Evolutionary conservation across 2,888 invertebrate species (phyloP), one percentile per base, ranked within the genome.

Genomic region (Trachelus troglodyta): DNA sequence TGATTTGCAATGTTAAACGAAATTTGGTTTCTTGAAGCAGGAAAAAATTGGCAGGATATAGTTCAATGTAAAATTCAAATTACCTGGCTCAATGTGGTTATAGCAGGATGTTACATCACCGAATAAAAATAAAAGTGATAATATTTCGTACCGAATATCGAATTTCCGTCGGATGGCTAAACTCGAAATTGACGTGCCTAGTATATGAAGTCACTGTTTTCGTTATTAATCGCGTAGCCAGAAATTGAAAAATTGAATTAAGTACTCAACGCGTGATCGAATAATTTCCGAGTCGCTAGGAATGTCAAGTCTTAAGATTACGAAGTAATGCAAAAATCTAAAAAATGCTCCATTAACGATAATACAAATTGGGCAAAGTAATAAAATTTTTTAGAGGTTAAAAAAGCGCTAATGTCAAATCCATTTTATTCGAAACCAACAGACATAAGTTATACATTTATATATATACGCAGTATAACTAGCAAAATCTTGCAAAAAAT

Each of bases 221-320:
- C 31, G 9, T 71, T 71, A 71, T 71, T 71, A 71, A 71, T 30
- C 23, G 11, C 12, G 31, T 34, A 71, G 31, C 12, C 6, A 33
- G 71, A 34, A 71, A 31, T 71, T 71, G 71, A 71, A 15, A 34
- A 71, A 71, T 31, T 71, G 9, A 71, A 71, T 71, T 31, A 71
- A 12, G 34, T 6, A 31, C 31, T 33, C 12, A 23, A 12, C 30
- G 3, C 71, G 71, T 31, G 71, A 71, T 34, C 12, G 11, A 33
- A 12, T 31, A 71, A 30, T 23, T 71, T 23, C 71, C 23, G 1
- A 56, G 9, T 9, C 6, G 9, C 23, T 23, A 6, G 1, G 2
- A 56, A 56, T 56, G 9, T 6, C 56, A 56, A 56, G 9, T 9
- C 23, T 56, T 56, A 56, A 9, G 23, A 56, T 15, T 40, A 40